Base-by-base conservation (phyloP, 1,140 invertebrate genomes). In the Anoplolepis gracilipes region DNA sequence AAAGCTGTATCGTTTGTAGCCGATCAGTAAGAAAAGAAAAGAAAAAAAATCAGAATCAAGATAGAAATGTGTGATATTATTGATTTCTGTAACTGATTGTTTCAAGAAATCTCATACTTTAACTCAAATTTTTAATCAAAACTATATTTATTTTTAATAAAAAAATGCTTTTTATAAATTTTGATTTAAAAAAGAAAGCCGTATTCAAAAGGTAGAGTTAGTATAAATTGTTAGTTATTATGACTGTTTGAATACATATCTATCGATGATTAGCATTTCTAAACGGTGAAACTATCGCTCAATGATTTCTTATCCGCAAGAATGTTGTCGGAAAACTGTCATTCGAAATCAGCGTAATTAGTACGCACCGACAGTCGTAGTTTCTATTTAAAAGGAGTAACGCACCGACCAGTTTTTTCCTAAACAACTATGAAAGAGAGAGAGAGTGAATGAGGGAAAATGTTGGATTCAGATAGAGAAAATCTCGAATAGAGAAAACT, bases 361-460 rank as follows among this genome's bases (percentile, higher is more conserved):
- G 16, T 42, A 57, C 25, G 7, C 67, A 46, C 42, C 49, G 16
- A 28, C 30, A 39, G 1, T n/a, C 25, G 11, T 67, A 19, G 10
- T 72, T 72, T 81, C 65, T 70, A 57, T 39, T 59, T 72, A 59
- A 73, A 82, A 42, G 78, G 28, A 82, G 55, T 72, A 61, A 72
- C 36, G 16, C 25, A 39, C 13, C 33, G 11, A 72, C 69, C 30
- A 19, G 49, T 70, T 25, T 81, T 59, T 82, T 59, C 36, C 55
- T 73, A 73, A 73, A 59, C 30, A 59, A 61, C 42, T 78, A 49
- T n/a, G n/a, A n/a, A n/a, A n/a, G n/a, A n/a, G n/a, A n/a, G n/a
- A n/a, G n/a, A 67, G 5, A 13, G n/a, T 65, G 33, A 6, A 49
- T 19, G 28, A 13, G 42, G 28, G 19, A 11, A 69, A 79, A 69